Evolutionary conservation across 2,113 vertebrate genomes (phyloP).

Genomic region (Daboia siamensis): DNA sequence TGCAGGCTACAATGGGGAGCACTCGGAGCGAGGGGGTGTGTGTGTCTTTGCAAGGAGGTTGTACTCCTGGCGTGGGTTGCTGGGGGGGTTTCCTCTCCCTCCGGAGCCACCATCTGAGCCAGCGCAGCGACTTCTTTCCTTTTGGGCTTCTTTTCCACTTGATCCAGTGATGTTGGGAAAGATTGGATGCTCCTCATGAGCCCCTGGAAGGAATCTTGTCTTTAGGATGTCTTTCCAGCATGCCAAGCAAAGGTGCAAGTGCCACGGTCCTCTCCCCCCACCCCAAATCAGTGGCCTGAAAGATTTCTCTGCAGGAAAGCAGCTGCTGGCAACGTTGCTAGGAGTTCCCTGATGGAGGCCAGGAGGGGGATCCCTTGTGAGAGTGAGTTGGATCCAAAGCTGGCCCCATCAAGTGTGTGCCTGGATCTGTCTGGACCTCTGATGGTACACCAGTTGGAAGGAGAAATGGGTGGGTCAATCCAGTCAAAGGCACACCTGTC

Average conservation of each 20-base stretch:
- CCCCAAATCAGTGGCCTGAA: background rate
- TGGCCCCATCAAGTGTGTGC: no score
- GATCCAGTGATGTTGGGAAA: background rate
- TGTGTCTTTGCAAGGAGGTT: background rate
- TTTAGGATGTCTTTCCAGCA: background rate
- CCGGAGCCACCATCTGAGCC: background rate
- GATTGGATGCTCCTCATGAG: background rate
- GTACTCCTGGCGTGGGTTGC: background rate
- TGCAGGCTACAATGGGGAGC: background rate
- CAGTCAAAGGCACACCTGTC: background rate
- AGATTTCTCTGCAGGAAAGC: background rate
- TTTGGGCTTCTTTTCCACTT: background rate
- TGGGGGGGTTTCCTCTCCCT: background rate
- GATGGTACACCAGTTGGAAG: background rate
- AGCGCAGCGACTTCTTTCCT: background rate
- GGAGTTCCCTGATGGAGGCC: background rate
- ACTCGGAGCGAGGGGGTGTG: background rate
- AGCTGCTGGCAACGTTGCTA: background rate
- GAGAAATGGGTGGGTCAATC: background rate
- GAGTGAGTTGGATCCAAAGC: background rate
- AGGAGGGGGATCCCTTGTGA: background rate
- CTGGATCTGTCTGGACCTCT: background rate
- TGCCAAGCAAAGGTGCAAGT: background rate
- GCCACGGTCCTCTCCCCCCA: background rate
- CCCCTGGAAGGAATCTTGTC: background rate